phyloP scores from a whole-genome alignment of 2,797 vertebrate genomes.

The Astyanax mexicanus region DNA sequence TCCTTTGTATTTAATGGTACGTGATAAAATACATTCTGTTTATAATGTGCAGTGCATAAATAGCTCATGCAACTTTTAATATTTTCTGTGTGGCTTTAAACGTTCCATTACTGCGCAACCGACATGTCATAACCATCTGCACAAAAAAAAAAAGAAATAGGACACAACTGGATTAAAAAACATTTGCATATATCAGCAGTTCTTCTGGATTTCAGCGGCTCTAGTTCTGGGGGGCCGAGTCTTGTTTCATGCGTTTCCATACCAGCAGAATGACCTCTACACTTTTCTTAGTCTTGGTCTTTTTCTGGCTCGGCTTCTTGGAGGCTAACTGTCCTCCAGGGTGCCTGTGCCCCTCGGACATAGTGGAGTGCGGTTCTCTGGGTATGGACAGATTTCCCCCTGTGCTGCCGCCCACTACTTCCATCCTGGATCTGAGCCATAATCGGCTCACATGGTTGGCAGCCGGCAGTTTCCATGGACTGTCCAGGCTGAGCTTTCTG shows the following conservation, averaged over 20 bases:
- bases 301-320: constrained; percentile 51
- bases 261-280: constrained; percentile 67
- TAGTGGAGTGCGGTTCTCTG: constrained; percentile 85
- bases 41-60: not conserved
- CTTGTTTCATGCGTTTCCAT: constrained; percentile 13
- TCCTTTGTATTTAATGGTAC: not conserved
- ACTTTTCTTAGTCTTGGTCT: constrained; percentile 66
- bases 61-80: not conserved
- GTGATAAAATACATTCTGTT: not conserved
- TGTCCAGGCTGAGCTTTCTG: constrained; percentile 83
- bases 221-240: not conserved
- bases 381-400: constrained; percentile 78
- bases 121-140: not conserved
- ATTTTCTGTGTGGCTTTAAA: not conserved
- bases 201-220: constrained; percentile 6
- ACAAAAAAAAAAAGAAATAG: not conserved
- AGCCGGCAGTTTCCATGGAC: constrained; percentile 75
- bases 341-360: constrained; percentile 90
- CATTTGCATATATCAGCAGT: not conserved
- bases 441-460: constrained; percentile 83
- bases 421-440: constrained; percentile 90
- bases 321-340: constrained; percentile 75
- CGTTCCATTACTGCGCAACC: not conserved
- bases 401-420: constrained; percentile 73
- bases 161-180: not conserved